Evolutionary conservation across 2,888 invertebrate species (phyloP).

Genomic region (Acanthococcus lagerstroemiae): DNA sequence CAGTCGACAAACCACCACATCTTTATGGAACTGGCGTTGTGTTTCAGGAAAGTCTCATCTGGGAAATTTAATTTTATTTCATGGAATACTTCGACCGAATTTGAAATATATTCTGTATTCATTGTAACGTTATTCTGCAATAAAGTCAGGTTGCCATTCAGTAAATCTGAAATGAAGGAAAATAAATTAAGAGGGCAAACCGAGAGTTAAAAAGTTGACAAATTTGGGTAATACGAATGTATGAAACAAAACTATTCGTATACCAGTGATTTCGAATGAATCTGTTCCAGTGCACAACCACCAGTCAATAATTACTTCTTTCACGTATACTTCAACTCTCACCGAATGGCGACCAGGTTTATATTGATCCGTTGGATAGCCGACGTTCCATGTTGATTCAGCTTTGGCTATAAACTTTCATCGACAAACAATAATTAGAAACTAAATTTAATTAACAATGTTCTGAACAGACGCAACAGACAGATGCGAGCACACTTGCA

Average conservation of each 20-base stretch:
- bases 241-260: neutral
- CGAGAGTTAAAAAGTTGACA: neutral
- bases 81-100: conserved; percentile 50
- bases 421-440: too few species aligned
- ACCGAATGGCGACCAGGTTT: conserved; percentile 52
- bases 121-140: conserved; percentile 51
- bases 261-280: conserved; percentile 46
- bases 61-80: conserved; percentile 49
- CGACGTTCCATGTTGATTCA: conserved; percentile 51
- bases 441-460: too few species aligned
- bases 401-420: too few species aligned
- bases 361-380: conserved; percentile 47
- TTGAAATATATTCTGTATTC: conserved; percentile 52
- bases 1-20: conserved; percentile 77
- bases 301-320: conserved; percentile 42
- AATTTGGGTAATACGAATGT: neutral
- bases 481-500: too few species aligned
- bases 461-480: too few species aligned
- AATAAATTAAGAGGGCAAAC: neutral
- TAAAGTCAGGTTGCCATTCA: conserved; percentile 59
- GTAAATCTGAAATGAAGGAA: conserved; percentile 46
- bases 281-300: conserved; percentile 38
- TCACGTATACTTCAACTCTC: conserved; percentile 45
- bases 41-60: conserved; percentile 51
- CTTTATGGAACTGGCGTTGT: conserved; percentile 47